Conservation (phyloP, 2,888 invertebrate species). For the Macaria liturata region DNA sequence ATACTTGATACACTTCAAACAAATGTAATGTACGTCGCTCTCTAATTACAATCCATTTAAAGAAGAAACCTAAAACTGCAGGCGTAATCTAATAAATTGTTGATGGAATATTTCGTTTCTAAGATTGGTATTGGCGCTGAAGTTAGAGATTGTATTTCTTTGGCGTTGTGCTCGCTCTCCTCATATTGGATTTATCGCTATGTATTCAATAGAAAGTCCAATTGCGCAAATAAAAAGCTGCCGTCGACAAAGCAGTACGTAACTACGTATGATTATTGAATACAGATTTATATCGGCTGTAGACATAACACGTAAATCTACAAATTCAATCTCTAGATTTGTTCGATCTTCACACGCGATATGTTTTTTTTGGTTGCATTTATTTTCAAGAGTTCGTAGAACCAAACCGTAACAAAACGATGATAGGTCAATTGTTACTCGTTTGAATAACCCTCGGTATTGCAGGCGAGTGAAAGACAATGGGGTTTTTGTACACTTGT, state of each 20-base stretch:
- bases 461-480: too few relatives aligned
- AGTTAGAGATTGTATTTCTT: constrained; percentile 26
- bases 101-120: constrained; percentile 22
- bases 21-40: constrained; percentile 9
- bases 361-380: not conserved
- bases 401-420: too few relatives aligned
- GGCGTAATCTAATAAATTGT: constrained; percentile 21
- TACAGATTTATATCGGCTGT: constrained; percentile 13
- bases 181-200: constrained; percentile 22
- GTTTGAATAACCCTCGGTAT: too few relatives aligned
- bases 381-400: too few relatives aligned
- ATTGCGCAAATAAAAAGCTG: constrained; percentile 20
- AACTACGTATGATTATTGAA: not conserved
- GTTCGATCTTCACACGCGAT: constrained; percentile 21
- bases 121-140: constrained; percentile 19
- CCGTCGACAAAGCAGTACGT: constrained; percentile 14
- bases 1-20: constrained; percentile 15
- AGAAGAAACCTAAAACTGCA: constrained; percentile 24
- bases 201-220: constrained; percentile 23
- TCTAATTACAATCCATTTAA: constrained; percentile 17
- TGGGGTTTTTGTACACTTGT: too few relatives aligned
- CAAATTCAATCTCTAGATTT: constrained; percentile 13
- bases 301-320: constrained; percentile 29
- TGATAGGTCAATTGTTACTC: too few relatives aligned
- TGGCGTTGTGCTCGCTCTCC: constrained; percentile 19